Evolutionary conservation across 2,888 invertebrate genomes (phyloP), one percentile per base, ranked within the genome.

Genomic region (Liposcelis brunnea): DNA sequence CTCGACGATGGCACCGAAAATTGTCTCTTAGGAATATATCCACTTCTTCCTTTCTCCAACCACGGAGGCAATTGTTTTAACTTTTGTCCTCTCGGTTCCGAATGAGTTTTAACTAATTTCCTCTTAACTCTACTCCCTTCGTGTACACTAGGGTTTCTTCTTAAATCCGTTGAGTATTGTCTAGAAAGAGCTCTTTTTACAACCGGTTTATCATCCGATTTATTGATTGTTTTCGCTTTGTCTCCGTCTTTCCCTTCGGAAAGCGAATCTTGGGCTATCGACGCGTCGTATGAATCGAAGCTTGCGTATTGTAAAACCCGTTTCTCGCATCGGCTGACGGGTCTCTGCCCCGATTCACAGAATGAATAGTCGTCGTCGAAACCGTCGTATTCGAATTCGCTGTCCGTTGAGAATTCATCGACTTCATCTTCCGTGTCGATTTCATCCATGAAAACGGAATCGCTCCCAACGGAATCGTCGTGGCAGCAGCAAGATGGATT

Each of bases 381-480:
- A n/a, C 40, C 40, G 18, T 46, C 46, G 26, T 26, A 26, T 10
- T 44, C 46, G 12, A 37, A n/a, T 44, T 82, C 83, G 56, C 82
- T 85, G 58, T 85, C 85, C 33, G 84, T 84, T 48, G 83, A 83
- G 58, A 85, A 79, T 55, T 81, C 81, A 56, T 82, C 83, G 54
- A 84, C 77, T 57, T 85, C 85, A 56, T 84, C 83, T 58, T 86
- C 85, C 12, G 86, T 86, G 55, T 84, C 83, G 53, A 56, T 44
- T 55, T 74, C 74, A 58, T 80, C 80, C 47, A 75, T 70, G 61
- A 85, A 86, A 48, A 86, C 83, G 15, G 85, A 84, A 61, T 86
- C 85, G 44, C 81, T 78, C 37, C 78, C 78, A 47, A 78, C 70
- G 12, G 61, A 62, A 34, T 56, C 56, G 21, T 47, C 47, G 40